phyloP scores from a whole-genome alignment of 2,888 invertebrate species.

The Mesoligia furuncula region DNA sequence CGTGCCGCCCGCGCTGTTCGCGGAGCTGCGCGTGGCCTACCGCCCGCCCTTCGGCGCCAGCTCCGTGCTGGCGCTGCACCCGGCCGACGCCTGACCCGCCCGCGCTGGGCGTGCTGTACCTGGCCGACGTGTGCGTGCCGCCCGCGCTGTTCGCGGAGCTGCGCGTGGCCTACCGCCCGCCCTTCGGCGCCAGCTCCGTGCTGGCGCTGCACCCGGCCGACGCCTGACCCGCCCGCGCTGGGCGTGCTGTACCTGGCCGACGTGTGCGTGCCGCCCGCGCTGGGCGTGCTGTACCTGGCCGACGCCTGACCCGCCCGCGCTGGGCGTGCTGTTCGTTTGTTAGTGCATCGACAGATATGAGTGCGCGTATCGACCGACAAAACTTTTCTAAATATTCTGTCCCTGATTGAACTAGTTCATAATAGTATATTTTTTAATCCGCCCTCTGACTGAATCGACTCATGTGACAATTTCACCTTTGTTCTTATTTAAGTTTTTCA shows the following conservation, averaged over 20 bases:
- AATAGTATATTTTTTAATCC: not conserved
- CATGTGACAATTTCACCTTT: constrained; percentile 6
- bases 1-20: constrained; percentile 93
- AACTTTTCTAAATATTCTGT: not conserved
- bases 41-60: constrained; percentile 93
- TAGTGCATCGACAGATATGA: not conserved
- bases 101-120: constrained; percentile 56
- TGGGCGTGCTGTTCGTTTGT: not conserved
- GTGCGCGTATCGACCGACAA: not conserved
- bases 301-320: too few relatives aligned
- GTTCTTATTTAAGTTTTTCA: not conserved
- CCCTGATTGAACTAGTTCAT: not conserved
- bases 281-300: too few relatives aligned
- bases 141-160: constrained; percentile 92
- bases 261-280: too few relatives aligned
- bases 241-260: too few relatives aligned
- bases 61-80: constrained; percentile 84
- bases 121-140: constrained; percentile 90
- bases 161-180: constrained; percentile 95
- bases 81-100: constrained; percentile 71
- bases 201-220: constrained; percentile 84
- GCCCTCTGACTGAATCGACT: not conserved
- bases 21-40: constrained; percentile 94
- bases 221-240: too few relatives aligned
- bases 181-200: constrained; percentile 91